Evolutionary conservation across 2,797 vertebrate species (phyloP), one percentile per base, ranked within the genome.

Genomic region (Parambassis ranga): DNA sequence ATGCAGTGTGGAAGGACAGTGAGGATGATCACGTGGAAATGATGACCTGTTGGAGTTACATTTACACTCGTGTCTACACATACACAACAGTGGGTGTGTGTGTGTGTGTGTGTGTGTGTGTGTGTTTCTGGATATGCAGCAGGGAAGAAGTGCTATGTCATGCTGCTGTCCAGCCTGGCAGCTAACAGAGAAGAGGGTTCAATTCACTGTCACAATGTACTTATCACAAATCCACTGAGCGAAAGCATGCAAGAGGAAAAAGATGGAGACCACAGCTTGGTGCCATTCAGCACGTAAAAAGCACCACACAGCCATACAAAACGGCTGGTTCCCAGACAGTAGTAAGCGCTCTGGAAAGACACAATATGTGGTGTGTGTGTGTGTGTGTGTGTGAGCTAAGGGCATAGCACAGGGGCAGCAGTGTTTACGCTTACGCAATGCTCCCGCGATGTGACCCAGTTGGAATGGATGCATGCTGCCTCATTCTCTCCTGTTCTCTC

Each of bases 361-460:
- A 72, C 38, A 14, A 51, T 51, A 59, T 49, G 65, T 4, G 19
- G 19, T 62, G 60, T 38, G 47, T 36, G 33, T 36, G 46, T 28
- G 37, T 53, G 59, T 41, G 49, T 44, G 28, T 47, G 67, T 16
- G 43, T 22, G 37, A n/a, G 8, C 64, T 79, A 35, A 83, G 86
- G 86, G 83, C 81, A 87, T 38, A 83, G 74, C 71, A 84, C 85
- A 87, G 86, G 88, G 84, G 76, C 89, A 87, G 81, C 87, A 87
- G 82, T 88, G 87, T 91, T 90, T 89, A 83, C 19, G 81, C 85
- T 91, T 90, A 90, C 46, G 78, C 85, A 91, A 91, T 86, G 85
- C 84, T 89, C 87, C 83, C 57, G 79, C 71, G 87, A 89, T 89
- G 86, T 90, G 89, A 91, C 90, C 90, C 85, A 91, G 77, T 91